Evolutionary conservation across 2,888 invertebrate species (phyloP), one percentile per base, ranked within the genome.

Genomic region (Polydesmus complanatus): DNA sequence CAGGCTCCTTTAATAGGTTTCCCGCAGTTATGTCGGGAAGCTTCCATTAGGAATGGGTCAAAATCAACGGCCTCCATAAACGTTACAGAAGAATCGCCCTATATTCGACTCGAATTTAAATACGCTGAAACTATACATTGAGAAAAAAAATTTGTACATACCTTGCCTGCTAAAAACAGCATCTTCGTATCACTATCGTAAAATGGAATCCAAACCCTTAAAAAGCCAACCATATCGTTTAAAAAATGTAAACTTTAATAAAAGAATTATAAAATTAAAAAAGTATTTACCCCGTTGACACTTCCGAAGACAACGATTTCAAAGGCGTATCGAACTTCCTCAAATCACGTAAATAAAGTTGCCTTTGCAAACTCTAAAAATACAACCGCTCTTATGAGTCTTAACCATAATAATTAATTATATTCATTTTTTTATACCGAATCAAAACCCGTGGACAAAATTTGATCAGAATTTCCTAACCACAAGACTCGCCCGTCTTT

Each of bases 121-220:
- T 21, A 56, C 21, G n/a, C 22, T 50, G 62, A 19, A 53, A 0
- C 23, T 22, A 52, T 19, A 51, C 19, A 63, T 50, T 50, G 25
- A 54, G 52, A 22, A 23, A 23, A 49, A 25, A 64, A 58, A 23
- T 48, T 47, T 58, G 61, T 49, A 23, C 65, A 66, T 67, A 74
- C 94, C 79, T 94, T 94, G 50, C 94, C 95, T 60, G 90, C 89
- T 62, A 96, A 77, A 78, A 95, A 94, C 63, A 95, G 79, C 92
- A 96, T 93, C 68, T 88, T 88, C 50, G 96, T 95, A 70, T 96
- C 95, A 18, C 86, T 78, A 76, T 96, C 96, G 73, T 83, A 94
- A 3, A 95, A 78, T 0, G 95, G 95, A 81, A 95, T 91, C 64
- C 95, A 77, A 63, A 93, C 86, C 27, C 83, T 21, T 21, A 61